A percentile compares a stretch with the other conserved stretches of the same genome.
These are phyloP conservation scores for Laticauda laticaudata DNA, from an alignment of 2,113 vertebrate species.

Conservation along the genomic window DNA sequence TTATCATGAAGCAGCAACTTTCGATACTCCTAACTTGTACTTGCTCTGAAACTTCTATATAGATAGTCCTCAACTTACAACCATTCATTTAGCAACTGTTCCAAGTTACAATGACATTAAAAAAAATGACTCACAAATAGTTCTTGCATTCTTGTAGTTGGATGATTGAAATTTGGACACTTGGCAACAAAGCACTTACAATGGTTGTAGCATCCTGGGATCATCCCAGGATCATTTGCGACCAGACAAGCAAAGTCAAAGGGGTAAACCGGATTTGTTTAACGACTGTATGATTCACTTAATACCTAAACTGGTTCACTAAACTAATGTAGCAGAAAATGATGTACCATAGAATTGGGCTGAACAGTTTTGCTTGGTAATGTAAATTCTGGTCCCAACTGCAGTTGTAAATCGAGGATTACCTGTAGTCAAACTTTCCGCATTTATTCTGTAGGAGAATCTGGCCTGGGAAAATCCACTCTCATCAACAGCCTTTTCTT, in stretches of 20 bases:
- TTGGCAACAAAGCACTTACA: no score
- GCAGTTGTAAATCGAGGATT: background rate
- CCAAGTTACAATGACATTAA: background rate
- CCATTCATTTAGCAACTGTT: background rate
- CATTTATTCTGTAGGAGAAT: conserved; percentile 56
- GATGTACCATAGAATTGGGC: background rate
- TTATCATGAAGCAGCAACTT: background rate
- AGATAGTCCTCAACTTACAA: background rate
- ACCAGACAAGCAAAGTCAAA: no score
- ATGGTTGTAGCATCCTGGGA: no score
- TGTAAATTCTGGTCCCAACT: background rate
- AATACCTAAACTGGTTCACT: background rate
- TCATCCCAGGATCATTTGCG: no score
- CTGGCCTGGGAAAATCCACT: conserved; percentile 69
- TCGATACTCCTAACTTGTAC: background rate
- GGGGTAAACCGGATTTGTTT: background rate
- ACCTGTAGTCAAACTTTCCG: background rate
- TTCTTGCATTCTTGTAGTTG: background rate
- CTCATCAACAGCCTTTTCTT: conserved; percentile 70
- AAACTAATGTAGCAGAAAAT: background rate
- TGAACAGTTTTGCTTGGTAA: background rate
- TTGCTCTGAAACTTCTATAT: background rate
- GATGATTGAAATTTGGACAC: background rate
- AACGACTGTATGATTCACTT: background rate
- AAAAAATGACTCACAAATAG: background rate